A percentile compares a stretch with the other conserved stretches of the same genome.
These are phyloP conservation scores for Cisticola juncidis DNA, from an alignment of 2,113 vertebrate species.

Conservation along the genomic window DNA sequence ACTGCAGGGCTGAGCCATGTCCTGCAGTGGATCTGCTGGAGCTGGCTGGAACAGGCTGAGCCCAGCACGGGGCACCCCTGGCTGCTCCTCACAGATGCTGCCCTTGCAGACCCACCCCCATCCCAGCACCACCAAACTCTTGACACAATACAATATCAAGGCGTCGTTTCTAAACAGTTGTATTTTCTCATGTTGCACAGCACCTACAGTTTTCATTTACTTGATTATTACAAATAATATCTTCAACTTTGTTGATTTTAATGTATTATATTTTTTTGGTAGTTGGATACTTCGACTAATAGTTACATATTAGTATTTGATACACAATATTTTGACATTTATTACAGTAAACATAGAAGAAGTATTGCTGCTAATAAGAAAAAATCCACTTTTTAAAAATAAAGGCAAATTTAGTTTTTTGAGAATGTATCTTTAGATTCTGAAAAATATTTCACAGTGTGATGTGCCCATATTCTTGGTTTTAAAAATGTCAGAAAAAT, in stretches of 20 bases:
- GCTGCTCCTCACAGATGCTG: rapidly evolving
- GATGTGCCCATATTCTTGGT: not conserved
- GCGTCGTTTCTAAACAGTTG: not conserved
- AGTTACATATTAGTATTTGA: not conserved
- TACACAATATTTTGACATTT: not conserved
- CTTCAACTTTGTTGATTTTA: not conserved
- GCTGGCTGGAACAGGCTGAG: not conserved
- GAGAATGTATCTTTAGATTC: not conserved
- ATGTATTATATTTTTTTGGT: not conserved
- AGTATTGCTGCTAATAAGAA: not conserved
- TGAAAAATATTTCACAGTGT: not conserved
- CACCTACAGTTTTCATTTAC: not conserved
- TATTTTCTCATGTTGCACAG: not conserved
- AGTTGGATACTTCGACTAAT: not conserved
- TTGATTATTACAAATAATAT: not conserved
- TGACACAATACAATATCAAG: not conserved
- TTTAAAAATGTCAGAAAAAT: not conserved
- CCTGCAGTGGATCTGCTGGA: no score
- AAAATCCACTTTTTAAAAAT: not conserved
- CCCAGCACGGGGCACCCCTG: rapidly evolving
- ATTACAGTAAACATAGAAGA: not conserved
- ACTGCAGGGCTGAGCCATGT: rapidly evolving
- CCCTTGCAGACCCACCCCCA: not conserved
- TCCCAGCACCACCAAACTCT: rapidly evolving
- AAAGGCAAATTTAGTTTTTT: not conserved